These are phyloP conservation scores for Empis livida DNA, from an alignment of 2,888 invertebrate genomes.

Conservation along the genomic window DNA sequence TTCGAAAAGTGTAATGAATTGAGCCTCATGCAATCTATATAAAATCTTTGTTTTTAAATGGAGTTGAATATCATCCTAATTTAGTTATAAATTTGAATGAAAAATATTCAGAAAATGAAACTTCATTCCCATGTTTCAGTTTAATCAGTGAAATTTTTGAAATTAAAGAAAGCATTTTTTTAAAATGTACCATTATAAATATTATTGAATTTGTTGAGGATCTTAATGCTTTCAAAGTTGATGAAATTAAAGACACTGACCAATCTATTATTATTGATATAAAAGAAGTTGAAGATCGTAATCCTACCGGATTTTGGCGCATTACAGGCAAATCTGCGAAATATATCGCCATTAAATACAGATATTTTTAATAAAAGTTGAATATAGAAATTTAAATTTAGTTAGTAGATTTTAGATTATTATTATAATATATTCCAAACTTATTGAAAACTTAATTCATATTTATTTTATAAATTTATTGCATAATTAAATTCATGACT, in stretches of 20 bases:
- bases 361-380: neutral
- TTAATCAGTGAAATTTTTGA: constrained; percentile 2
- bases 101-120: neutral
- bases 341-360: constrained; percentile 3
- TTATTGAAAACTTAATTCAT: too few species aligned
- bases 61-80: neutral
- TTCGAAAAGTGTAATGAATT: neutral
- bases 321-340: neutral
- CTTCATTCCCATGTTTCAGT: neutral
- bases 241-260: neutral
- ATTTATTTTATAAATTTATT: too few species aligned
- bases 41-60: neutral
- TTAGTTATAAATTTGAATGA: constrained; percentile 1
- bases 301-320: constrained; percentile 1
- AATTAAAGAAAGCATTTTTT: constrained; percentile 1
- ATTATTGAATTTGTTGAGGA: constrained; percentile 1
- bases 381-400: too few species aligned
- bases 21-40: neutral
- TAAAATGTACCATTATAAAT: constrained; percentile 1
- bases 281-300: neutral
- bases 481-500: too few species aligned
- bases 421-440: too few species aligned
- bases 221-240: constrained; percentile 3
- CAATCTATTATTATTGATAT: neutral
- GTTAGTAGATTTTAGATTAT: too few species aligned